phyloP scores from a whole-genome alignment of 2,888 invertebrate genomes.

The Lasioglossum oenotherae region DNA sequence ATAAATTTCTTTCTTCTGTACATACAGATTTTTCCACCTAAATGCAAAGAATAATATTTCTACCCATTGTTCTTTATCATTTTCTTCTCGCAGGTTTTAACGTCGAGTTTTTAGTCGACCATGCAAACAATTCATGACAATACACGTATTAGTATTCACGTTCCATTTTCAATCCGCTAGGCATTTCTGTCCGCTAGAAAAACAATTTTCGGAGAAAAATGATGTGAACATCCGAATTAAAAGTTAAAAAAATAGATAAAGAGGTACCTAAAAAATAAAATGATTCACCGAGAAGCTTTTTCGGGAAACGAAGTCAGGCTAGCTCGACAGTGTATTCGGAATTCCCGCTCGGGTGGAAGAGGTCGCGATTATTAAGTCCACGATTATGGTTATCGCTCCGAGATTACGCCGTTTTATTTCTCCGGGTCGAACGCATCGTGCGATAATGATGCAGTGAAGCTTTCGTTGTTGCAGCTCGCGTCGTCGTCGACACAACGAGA shows the following conservation, averaged over 20 bases:
- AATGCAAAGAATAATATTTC: background rate
- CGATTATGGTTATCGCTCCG: slow-evolving; percentile 52
- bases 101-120: background rate
- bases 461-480: slow-evolving; percentile 6
- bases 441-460: slow-evolving; percentile 9
- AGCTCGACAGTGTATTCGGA: background rate
- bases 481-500: slow-evolving; percentile 4
- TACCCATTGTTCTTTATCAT: background rate
- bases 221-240: background rate
- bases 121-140: background rate
- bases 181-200: background rate
- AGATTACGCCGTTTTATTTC: slow-evolving; percentile 45
- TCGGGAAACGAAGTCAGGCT: background rate
- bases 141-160: background rate
- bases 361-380: slow-evolving; percentile 47
- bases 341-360: slow-evolving; percentile 26
- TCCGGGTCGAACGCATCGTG: background rate
- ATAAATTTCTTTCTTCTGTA: background rate
- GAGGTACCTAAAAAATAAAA: background rate
- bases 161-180: background rate
- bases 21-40: background rate
- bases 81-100: background rate
- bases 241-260: background rate
- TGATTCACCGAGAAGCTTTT: background rate
- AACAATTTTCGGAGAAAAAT: background rate